Evolutionary conservation across 2,888 invertebrate species (phyloP).

Genomic region (Lochmaea crataegi): DNA sequence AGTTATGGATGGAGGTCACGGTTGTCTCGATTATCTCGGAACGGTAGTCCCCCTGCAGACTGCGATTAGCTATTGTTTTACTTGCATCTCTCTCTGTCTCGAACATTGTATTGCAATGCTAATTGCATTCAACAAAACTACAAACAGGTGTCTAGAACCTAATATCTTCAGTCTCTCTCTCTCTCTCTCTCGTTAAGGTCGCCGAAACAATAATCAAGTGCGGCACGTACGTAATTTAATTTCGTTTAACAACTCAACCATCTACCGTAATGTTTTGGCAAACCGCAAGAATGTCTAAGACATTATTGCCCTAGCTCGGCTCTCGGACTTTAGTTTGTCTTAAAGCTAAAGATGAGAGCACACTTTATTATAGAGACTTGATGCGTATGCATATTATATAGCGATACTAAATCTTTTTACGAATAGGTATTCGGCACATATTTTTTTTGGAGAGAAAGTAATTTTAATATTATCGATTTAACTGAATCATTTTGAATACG

Average conservation of each 20-base stretch:
- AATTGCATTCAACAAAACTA: conserved; percentile 45
- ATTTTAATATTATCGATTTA: too few species aligned
- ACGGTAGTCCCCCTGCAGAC: conserved; percentile 37
- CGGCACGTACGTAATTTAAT: conserved; percentile 39
- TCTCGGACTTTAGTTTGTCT: too few species aligned
- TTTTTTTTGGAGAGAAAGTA: too few species aligned
- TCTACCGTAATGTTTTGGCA: conserved; percentile 35
- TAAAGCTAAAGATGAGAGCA: too few species aligned
- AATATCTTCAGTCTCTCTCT: conserved; percentile 29
- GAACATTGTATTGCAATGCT: conserved; percentile 41
- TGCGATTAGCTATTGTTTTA: conserved; percentile 43
- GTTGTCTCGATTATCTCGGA: conserved; percentile 46
- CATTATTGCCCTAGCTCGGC: not conserved
- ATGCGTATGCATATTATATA: too few species aligned
- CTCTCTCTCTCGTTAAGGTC: conserved; percentile 38
- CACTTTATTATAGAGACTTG: too few species aligned
- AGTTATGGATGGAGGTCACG: conserved; percentile 51
- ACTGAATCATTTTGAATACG: too few species aligned
- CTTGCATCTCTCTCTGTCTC: conserved; percentile 8
- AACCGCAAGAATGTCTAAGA: conserved; percentile 22
- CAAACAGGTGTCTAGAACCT: conserved; percentile 44
- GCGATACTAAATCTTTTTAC: too few species aligned
- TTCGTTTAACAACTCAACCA: conserved; percentile 31
- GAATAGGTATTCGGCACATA: too few species aligned
- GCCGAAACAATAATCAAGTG: conserved; percentile 38